Evolutionary conservation across 1,140 invertebrate species (phyloP).

Genomic region (Phocides pigmalion): DNA sequence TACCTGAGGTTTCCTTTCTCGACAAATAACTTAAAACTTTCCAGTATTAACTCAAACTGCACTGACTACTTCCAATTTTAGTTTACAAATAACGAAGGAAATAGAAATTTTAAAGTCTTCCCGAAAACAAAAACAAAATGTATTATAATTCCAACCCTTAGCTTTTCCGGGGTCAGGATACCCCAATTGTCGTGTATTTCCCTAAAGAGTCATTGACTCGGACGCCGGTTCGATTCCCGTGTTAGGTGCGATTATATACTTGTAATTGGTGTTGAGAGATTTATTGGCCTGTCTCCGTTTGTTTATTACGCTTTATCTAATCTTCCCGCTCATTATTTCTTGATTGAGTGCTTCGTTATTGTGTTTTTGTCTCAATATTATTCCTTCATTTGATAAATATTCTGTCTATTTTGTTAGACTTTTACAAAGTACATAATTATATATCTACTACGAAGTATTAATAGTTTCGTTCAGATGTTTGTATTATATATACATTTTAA

Average conservation of each 20-base stretch:
- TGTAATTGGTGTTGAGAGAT: conserved; percentile 61
- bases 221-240: conserved; percentile 44
- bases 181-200: conserved; percentile 51
- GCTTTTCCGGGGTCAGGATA: conserved; percentile 14
- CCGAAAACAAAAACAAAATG: background rate
- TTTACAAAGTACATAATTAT: background rate
- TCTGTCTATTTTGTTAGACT: conserved; percentile 6
- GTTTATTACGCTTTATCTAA: conserved; percentile 61
- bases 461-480: too few species aligned
- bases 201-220: conserved; percentile 55
- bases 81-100: too few species aligned
- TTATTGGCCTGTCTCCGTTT: conserved; percentile 54
- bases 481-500: too few species aligned
- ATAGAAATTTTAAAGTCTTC: background rate
- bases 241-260: conserved; percentile 48
- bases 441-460: too few species aligned
- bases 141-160: conserved; percentile 24
- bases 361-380: conserved; percentile 10
- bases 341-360: conserved; percentile 54
- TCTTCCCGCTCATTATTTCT: conserved; percentile 60
- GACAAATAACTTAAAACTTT: conserved; percentile 70
- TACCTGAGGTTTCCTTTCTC: conserved; percentile 36
- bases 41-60: conserved; percentile 18
- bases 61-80: too few species aligned
- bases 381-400: conserved; percentile 25